Base-by-base conservation (phyloP, 2,797 vertebrate genomes). In the Microchirus variegatus region DNA sequence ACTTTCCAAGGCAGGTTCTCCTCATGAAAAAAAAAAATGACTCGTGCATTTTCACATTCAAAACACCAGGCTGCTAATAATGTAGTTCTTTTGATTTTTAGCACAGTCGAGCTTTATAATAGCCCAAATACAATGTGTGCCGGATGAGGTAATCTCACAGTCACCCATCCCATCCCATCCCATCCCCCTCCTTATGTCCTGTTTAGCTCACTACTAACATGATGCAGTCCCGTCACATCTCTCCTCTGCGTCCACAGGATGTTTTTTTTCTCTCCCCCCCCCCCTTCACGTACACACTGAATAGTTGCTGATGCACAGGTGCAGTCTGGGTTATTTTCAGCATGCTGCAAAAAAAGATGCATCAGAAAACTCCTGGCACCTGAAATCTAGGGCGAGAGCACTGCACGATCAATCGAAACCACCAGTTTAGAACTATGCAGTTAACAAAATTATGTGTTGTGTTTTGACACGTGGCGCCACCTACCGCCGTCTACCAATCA, bases 121-220 rank as follows among this genome's bases (percentile, higher is more conserved):
- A 16, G 31, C n/a, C 14, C 31, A 11, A 83, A 84, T 67, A 77
- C 82, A 86, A 73, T 83, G 81, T 74, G 68, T 40, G 42, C 57
- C 74, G 52, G 81, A 88, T 90, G 88, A 90, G 86, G 86, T 90
- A 84, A 89, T 87, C 73, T 67, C 26, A 69, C 63, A 42, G 7
- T 64, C 67, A 48, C 4, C 26, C 19, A 22, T 22, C 22, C 26
- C 61, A 22, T 22, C 22, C 26, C 61, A 50, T 45, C 82, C 86
- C 82, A 67, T 71, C 72, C 82, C 80, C 82, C 83, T 73, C 77
- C 46, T 41, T 76, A 80, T 84, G 78, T 83, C 86, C 58, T 75
- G 81, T 81, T 81, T 74, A 70, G 57, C 75, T 67, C 70, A 41
- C 62, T 66, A 40, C 75, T 64, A 78, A 84, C 77, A 56, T 72